A percentile compares a stretch with the other conserved stretches of the same genome.
Conservation (phyloP, 2,113 vertebrate species). For the Xiphophorus maculatus region DNA sequence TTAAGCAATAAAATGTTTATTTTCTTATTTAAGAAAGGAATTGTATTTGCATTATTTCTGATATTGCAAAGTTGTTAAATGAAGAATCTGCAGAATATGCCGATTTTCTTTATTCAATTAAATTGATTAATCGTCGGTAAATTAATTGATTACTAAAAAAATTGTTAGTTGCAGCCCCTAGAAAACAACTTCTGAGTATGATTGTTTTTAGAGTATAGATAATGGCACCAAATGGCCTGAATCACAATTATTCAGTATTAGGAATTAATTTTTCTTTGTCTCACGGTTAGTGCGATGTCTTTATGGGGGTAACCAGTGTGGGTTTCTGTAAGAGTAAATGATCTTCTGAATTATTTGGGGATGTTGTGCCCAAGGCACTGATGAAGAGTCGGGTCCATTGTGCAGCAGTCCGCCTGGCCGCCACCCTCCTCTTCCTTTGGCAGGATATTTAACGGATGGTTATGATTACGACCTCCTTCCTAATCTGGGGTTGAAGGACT, state of each 20-base stretch:
- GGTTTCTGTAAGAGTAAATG: neutral
- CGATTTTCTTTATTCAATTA: too few relatives aligned
- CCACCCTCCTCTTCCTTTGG: slow-evolving; percentile 62
- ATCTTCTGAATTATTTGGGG: neutral
- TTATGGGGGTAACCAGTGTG: neutral
- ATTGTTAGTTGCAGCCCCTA: too few relatives aligned
- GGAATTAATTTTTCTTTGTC: neutral
- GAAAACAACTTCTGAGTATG: too few relatives aligned
- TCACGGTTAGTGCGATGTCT: neutral
- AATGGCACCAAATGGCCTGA: too few relatives aligned
- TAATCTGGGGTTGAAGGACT: slow-evolving; percentile 55
- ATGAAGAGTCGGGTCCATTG: slow-evolving; percentile 22
- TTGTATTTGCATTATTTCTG: too few relatives aligned
- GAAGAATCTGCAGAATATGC: too few relatives aligned
- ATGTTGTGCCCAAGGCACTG: neutral
- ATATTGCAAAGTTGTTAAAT: too few relatives aligned
- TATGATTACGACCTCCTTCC: slow-evolving; percentile 77
- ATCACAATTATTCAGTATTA: neutral
- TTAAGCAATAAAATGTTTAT: too few relatives aligned
- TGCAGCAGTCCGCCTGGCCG: neutral
- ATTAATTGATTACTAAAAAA: too few relatives aligned
- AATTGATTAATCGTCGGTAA: too few relatives aligned
- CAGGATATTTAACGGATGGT: slow-evolving; percentile 61
- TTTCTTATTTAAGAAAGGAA: too few relatives aligned
- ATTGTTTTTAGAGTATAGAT: too few relatives aligned